Conservation (phyloP, 2,113 vertebrate species). For the Hypomesus transpacificus region DNA sequence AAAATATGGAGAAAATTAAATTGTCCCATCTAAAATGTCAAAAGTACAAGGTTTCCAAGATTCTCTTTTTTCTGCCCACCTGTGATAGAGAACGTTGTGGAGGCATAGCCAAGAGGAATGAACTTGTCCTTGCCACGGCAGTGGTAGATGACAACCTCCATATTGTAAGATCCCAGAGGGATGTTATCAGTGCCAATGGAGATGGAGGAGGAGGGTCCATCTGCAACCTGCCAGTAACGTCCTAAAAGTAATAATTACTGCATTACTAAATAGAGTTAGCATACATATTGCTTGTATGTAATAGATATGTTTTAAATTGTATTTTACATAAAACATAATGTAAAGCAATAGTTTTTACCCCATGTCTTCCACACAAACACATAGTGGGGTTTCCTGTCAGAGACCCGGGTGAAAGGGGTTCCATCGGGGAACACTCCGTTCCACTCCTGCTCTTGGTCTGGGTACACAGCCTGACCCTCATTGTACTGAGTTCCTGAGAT, state of each 20-base stretch:
- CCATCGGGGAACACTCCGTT: constrained; percentile 82
- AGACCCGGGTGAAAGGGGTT: constrained; percentile 60
- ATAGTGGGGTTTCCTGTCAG: constrained; percentile 70
- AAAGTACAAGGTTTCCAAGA: no score
- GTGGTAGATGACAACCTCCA: constrained; percentile 91
- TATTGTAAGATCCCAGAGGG: constrained; percentile 82
- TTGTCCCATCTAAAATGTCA: no score
- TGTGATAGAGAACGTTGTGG: constrained; percentile 81
- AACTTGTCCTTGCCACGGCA: constrained; percentile 80
- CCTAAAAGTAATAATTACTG: constrained; percentile 61
- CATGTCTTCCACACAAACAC: constrained; percentile 91
- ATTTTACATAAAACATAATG: no score
- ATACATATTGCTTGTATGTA: no score
- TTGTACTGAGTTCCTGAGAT: constrained; percentile 73
- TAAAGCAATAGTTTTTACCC: constrained; percentile 69
- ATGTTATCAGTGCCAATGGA: constrained; percentile 77
- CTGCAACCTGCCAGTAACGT: constrained; percentile 89
- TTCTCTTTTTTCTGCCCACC: constrained; percentile 60
- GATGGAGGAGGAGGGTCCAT: constrained; percentile 78
- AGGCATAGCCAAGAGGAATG: constrained; percentile 80
- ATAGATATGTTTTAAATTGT: no score
- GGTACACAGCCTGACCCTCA: constrained; percentile 80
- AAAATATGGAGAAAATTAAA: background rate
- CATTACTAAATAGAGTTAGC: no score
- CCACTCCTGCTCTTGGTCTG: constrained; percentile 56